Evolutionary conservation across 2,113 vertebrate genomes (phyloP).

Genomic region (Salvelinus alpinus): DNA sequence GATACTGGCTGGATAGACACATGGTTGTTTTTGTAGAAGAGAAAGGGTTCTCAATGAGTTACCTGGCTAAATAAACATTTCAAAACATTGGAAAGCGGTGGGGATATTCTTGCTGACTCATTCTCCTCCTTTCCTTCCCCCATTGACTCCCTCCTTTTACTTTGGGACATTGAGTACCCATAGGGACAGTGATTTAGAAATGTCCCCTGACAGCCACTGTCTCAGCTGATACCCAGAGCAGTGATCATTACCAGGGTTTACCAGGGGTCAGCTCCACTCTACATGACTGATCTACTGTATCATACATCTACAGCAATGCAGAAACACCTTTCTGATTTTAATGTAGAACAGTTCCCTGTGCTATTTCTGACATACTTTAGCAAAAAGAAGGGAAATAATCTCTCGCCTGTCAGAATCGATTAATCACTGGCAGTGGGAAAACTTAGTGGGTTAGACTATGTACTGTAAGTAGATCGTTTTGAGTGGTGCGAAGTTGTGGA

Average conservation of each 20-base stretch:
- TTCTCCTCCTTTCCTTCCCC: not conserved
- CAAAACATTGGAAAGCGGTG: too few relatives aligned
- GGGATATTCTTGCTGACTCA: too few relatives aligned
- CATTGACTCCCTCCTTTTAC: not conserved
- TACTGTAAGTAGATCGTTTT: slow-evolving; percentile 24
- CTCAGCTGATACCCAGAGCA: not conserved
- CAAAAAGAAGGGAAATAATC: slow-evolving; percentile 56
- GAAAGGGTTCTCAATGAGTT: too few relatives aligned
- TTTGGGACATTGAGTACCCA: not conserved
- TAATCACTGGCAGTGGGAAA: slow-evolving; percentile 29
- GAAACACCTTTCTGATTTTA: slow-evolving; percentile 46
- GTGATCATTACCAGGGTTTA: slow-evolving; percentile 21
- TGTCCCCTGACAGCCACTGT: not conserved
- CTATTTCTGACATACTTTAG: slow-evolving; percentile 57
- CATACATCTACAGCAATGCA: slow-evolving; percentile 43
- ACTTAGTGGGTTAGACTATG: slow-evolving; percentile 23
- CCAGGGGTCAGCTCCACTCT: not conserved
- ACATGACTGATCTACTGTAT: slow-evolving; percentile 21
- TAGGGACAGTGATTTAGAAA: not conserved
- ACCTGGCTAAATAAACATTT: too few relatives aligned
- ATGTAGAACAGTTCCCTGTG: slow-evolving; percentile 70
- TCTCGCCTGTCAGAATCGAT: slow-evolving; percentile 53
- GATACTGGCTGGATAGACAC: too few relatives aligned
- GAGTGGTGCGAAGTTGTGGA: slow-evolving; percentile 27
- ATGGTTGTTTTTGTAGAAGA: too few relatives aligned